Evolutionary conservation across 2,797 vertebrate species (phyloP).

Genomic region (Acanthurus lineatus): DNA sequence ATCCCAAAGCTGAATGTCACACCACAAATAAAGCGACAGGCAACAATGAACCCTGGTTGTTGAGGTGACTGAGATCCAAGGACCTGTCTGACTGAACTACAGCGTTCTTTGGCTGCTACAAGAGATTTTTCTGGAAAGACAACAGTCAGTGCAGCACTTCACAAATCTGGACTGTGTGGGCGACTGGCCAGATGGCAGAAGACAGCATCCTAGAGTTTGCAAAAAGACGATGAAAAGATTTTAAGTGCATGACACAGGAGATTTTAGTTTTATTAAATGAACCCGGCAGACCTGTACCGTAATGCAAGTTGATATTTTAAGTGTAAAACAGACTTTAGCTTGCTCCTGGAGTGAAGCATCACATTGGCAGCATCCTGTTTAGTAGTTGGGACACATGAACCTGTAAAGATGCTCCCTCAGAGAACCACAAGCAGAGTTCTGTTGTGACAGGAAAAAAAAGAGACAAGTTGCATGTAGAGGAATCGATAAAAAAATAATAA

Average conservation of each 20-base stretch:
- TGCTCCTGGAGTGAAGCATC: neutral
- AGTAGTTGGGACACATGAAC: neutral
- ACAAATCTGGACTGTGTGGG: slow-evolving; percentile 79
- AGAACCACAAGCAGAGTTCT: neutral
- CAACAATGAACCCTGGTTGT: neutral
- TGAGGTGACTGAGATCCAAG: slow-evolving; percentile 50
- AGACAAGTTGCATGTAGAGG: neutral
- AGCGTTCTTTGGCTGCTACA: slow-evolving; percentile 47
- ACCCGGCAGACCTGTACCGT: slow-evolving; percentile 1
- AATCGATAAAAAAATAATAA: neutral
- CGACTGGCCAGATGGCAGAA: slow-evolving; percentile 76
- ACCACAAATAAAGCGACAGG: slow-evolving; percentile 30
- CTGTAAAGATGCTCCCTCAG: neutral
- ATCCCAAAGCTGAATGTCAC: slow-evolving; percentile 17
- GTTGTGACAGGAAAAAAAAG: neutral
- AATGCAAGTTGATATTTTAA: slow-evolving; percentile 32
- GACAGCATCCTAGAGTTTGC: slow-evolving; percentile 67
- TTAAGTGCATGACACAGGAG: slow-evolving; percentile 55
- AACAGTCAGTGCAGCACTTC: slow-evolving; percentile 68
- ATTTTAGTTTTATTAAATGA: slow-evolving; percentile 50
- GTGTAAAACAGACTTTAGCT: neutral
- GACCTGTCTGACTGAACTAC: slow-evolving; percentile 46
- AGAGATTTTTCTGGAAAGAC: slow-evolving; percentile 60
- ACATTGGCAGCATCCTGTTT: neutral
- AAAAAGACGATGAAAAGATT: slow-evolving; percentile 59